A percentile compares a stretch with the other conserved stretches of the same genome.
phyloP scores from a whole-genome alignment of 2,888 invertebrate genomes.

The Pimpla rufipes region DNA sequence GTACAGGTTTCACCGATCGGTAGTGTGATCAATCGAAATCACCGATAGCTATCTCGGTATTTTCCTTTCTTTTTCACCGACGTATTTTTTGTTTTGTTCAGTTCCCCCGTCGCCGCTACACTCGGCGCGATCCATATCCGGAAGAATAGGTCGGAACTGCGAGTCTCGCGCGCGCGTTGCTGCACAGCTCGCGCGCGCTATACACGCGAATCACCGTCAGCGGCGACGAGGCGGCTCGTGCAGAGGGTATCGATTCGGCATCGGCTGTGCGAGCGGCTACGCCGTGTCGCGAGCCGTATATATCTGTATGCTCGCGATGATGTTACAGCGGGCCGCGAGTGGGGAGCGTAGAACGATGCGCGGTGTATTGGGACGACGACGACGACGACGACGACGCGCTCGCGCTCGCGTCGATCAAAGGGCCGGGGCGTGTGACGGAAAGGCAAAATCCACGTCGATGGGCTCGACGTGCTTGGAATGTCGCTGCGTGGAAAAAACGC shows the following conservation, averaged over 20 bases:
- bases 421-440: conserved; percentile 74
- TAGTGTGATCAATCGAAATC: conserved; percentile 31
- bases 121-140: conserved; percentile 24
- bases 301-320: conserved; percentile 1
- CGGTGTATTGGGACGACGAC: neutral
- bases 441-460: conserved; percentile 79
- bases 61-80: neutral
- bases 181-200: neutral
- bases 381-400: conserved; percentile 21
- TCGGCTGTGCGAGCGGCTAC: neutral
- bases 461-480: conserved; percentile 80
- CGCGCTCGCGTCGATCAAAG: conserved; percentile 66
- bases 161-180: neutral
- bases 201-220: conserved; percentile 23
- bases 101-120: neutral
- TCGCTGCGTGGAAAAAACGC: conserved; percentile 75
- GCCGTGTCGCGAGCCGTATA: no score
- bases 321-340: neutral
- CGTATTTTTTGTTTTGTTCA: neutral
- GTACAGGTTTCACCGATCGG: conserved; percentile 9
- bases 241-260: conserved; percentile 29
- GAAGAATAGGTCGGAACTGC: conserved; percentile 25
- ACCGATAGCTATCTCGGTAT: conserved; percentile 39
- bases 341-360: neutral
- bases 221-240: neutral